A percentile compares a stretch with the other conserved stretches of the same genome.
These are phyloP conservation scores for Catalaphyllia jardinei DNA, from an alignment of 64 coral and sea anemone genomes.

Conservation along the genomic window DNA sequence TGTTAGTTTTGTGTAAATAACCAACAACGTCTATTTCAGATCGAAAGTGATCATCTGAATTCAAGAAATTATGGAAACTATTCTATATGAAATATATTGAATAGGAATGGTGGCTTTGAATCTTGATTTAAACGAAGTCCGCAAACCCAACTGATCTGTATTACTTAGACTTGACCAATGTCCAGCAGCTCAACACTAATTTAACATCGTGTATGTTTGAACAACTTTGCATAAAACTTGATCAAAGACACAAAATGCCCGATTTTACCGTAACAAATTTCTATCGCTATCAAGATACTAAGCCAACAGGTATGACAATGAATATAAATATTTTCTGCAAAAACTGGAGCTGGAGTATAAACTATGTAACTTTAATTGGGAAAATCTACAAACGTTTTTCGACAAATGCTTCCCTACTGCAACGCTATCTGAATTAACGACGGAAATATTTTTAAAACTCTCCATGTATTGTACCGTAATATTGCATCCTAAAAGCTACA, in stretches of 20 bases:
- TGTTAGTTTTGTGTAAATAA: not conserved
- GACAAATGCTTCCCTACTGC: not conserved
- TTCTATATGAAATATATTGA: too few relatives aligned
- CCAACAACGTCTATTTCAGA: not conserved
- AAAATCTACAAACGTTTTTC: conserved; percentile 28
- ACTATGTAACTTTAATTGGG: not conserved
- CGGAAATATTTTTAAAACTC: conserved; percentile 11
- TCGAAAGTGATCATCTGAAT: not conserved
- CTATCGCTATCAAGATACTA: not conserved
- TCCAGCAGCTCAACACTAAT: not conserved
- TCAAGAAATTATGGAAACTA: not conserved
- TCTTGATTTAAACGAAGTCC: not conserved
- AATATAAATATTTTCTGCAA: not conserved
- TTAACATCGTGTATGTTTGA: not conserved
- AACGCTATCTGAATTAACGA: conserved; percentile 14
- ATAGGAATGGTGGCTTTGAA: not conserved
- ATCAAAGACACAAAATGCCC: not conserved
- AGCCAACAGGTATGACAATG: not conserved
- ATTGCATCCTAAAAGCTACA: not conserved
- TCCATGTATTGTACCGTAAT: not conserved
- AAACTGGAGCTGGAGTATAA: not conserved
- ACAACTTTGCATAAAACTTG: conserved; percentile 33
- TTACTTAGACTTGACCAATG: not conserved
- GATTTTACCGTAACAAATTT: not conserved
- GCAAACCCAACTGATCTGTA: not conserved